These are phyloP conservation scores for Alsophila aescularia DNA, from an alignment of 2,888 invertebrate genomes.

Conservation along the genomic window DNA sequence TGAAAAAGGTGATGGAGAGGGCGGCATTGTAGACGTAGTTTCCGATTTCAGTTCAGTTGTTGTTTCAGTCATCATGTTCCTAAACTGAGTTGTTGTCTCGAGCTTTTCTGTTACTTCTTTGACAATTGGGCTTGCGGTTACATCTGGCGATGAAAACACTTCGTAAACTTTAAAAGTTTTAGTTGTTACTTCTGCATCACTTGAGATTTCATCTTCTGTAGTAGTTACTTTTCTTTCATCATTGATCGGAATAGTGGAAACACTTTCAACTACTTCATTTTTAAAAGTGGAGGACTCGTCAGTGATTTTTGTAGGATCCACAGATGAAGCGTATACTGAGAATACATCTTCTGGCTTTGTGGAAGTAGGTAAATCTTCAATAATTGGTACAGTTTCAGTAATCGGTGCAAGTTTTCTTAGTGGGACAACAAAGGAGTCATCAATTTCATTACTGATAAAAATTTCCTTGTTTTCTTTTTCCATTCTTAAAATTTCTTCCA, in stretches of 20 bases:
- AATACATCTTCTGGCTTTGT: slow-evolving; percentile 54
- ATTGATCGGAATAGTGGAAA: slow-evolving; percentile 70
- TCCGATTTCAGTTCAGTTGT: slow-evolving; percentile 70
- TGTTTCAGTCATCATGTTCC: slow-evolving; percentile 65
- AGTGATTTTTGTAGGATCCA: slow-evolving; percentile 46
- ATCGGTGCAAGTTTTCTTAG: slow-evolving; percentile 51
- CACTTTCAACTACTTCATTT: slow-evolving; percentile 66
- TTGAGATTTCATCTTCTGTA: slow-evolving; percentile 54
- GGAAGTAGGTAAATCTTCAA: slow-evolving; percentile 41
- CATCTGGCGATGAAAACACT: slow-evolving; percentile 63
- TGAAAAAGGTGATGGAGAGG: slow-evolving; percentile 51
- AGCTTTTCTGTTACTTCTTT: slow-evolving; percentile 40
- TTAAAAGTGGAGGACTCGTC: slow-evolving; percentile 48
- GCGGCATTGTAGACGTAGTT: slow-evolving; percentile 66
- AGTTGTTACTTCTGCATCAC: slow-evolving; percentile 64
- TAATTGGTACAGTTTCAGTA: slow-evolving; percentile 40
- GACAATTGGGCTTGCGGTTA: slow-evolving; percentile 38
- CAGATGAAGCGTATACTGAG: slow-evolving; percentile 59
- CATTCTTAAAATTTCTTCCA: slow-evolving; percentile 72
- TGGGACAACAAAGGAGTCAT: slow-evolving; percentile 61
- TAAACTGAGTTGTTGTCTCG: slow-evolving; percentile 56
- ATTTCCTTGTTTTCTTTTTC: slow-evolving; percentile 67
- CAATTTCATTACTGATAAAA: slow-evolving; percentile 79
- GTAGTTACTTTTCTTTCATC: slow-evolving; percentile 52
- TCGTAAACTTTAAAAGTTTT: slow-evolving; percentile 72